A percentile compares a stretch with the other conserved stretches of the same genome.
These are phyloP conservation scores for Glaucidium brasilianum DNA, from an alignment of 2,113 vertebrate genomes.

Conservation along the genomic window DNA sequence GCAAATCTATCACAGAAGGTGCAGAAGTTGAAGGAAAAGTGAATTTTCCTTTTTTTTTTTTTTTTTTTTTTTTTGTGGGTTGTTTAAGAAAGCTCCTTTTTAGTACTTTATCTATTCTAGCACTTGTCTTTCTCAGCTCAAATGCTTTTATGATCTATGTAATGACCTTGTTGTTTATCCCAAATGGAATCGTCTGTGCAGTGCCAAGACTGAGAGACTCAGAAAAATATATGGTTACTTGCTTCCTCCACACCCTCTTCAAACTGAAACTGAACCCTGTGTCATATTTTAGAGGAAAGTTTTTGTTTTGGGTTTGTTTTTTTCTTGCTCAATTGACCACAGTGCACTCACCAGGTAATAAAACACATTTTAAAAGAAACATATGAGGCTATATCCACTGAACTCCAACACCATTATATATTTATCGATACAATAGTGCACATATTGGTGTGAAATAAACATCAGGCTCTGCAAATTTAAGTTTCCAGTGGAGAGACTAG, in stretches of 20 bases:
- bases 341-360: conserved; percentile 55
- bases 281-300: conserved; percentile 46
- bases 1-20: not conserved
- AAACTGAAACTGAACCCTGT: conserved; percentile 61
- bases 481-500: conserved; percentile 52
- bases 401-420: conserved; percentile 65
- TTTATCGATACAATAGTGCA: conserved; percentile 68
- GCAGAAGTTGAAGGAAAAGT: not conserved
- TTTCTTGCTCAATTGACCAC: conserved; percentile 18
- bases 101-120: not conserved
- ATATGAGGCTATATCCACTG: conserved; percentile 42
- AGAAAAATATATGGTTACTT: conserved; percentile 53
- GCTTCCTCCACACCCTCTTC: not conserved
- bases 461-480: conserved; percentile 62
- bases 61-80: not conserved
- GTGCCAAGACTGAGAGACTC: not conserved
- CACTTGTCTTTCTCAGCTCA: conserved; percentile 9
- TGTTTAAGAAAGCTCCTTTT: not conserved
- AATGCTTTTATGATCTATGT: conserved; percentile 49
- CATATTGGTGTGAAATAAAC: conserved; percentile 61
- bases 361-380: conserved; percentile 71
- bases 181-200: conserved; percentile 50
- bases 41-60: not conserved
- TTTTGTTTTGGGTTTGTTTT: conserved; percentile 18
- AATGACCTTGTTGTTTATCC: conserved; percentile 26